Base-by-base conservation (phyloP, 2,888 invertebrate species). In the Melieria crassipennis region DNA sequence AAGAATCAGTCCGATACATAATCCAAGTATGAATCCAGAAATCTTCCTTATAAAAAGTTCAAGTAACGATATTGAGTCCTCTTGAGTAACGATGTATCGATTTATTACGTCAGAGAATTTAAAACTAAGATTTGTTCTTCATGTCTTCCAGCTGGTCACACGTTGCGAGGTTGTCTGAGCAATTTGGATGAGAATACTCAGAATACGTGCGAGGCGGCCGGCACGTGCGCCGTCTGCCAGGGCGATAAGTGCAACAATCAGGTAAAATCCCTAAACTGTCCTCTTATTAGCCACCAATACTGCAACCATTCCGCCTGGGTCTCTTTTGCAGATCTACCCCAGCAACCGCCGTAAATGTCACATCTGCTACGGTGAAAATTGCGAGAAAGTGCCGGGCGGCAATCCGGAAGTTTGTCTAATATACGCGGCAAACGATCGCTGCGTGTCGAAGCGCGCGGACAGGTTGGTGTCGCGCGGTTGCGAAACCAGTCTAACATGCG, bases 161-260 rank as follows among this genome's bases (percentile, higher is more conserved):
- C 86, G 7, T 71, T 79, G 4, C 79, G 86, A 6, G 82, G 83
- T 4, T 85, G 86, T 66, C 66, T 78, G 4, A 80, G 71, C 62
- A 73, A 67, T 0, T 66, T 84, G 16, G 70, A 60, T 47, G 64
- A 45, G 47, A 52, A 0, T 13, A 81, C 81, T 7, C 78, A 79
- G 66, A 67, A 1, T 10, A 52, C 73, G 5, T 85, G 85, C 57
- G 72, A 77, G 45, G 75, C 75, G 30, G 70, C 73, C 4, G 81
- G 78, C 30, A 79, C 75, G 7, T 85, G 85, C 48, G 69, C 75
- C 7, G 65, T 73, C 30, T 85, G 86, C 58, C 70, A 65, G 3
- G 83, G 81, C 0, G 65, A 73, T 10, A 81, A 79, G 16, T 85
- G 85, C 71, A 85, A 85, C 64, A 64, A 66, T 4, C 69, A 76